Evolutionary conservation across 2,113 vertebrate species (phyloP).

Genomic region (Myanophis thanlyinensis): DNA sequence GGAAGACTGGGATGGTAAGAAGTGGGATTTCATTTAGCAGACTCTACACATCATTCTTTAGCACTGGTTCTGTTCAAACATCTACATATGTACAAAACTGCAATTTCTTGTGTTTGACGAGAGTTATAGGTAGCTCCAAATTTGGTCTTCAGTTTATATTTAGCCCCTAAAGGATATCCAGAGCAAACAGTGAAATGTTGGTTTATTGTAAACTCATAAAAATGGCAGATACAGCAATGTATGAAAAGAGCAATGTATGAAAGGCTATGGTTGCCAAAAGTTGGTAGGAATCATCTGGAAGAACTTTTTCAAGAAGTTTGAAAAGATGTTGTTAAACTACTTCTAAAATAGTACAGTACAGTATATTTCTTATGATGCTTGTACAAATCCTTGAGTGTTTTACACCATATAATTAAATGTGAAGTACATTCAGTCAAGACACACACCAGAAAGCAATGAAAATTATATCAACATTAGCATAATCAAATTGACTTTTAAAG

Average conservation of each 20-base stretch:
- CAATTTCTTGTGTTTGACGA: background rate
- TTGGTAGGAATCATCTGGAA: background rate
- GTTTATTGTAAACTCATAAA: background rate
- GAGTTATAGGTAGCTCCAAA: fast-evolving
- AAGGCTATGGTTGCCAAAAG: background rate
- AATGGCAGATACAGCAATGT: background rate
- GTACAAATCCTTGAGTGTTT: conserved; percentile 21
- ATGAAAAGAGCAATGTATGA: background rate
- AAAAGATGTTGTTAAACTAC: background rate
- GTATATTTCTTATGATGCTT: background rate
- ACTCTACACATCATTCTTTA: background rate
- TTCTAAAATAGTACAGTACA: background rate
- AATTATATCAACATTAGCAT: conserved; percentile 55
- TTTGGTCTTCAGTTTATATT: fast-evolving
- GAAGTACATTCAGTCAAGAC: conserved; percentile 7
- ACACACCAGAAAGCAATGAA: conserved; percentile 25
- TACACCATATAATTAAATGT: conserved; percentile 25
- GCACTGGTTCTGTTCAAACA: background rate
- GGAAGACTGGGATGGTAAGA: background rate
- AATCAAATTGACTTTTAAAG: conserved; percentile 62
- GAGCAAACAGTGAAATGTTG: background rate
- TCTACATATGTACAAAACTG: background rate
- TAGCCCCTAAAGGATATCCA: background rate
- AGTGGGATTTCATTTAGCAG: background rate
- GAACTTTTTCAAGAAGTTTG: background rate